Conservation (phyloP, 2,888 invertebrate species). For the Criorhina ranunculi region DNA sequence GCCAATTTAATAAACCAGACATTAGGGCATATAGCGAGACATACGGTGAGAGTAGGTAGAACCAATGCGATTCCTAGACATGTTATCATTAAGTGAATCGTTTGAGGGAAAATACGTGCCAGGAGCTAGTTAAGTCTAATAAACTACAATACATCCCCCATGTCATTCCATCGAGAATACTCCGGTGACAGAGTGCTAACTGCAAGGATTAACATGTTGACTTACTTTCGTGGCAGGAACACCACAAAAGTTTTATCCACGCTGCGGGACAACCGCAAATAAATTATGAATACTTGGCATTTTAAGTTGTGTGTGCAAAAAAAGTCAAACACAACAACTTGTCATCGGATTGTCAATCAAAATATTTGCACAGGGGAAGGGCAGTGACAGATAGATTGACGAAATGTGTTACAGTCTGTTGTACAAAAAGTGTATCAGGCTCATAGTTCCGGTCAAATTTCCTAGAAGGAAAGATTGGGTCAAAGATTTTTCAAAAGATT, state of each 20-base stretch:
- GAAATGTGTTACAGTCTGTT: neutral
- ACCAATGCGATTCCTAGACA: too few species aligned
- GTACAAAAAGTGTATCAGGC: neutral
- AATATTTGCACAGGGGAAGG: neutral
- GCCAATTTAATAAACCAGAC: neutral
- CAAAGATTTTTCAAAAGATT: too few species aligned
- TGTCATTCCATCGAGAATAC: neutral
- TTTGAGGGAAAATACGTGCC: constrained; percentile 28
- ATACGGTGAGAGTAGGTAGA: neutral
- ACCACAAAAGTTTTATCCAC: neutral
- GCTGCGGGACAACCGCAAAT: neutral
- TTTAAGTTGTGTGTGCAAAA: constrained; percentile 42
- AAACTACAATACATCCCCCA: neutral
- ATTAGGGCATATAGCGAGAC: neutral
- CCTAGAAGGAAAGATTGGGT: too few species aligned
- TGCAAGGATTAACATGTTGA: constrained; percentile 14
- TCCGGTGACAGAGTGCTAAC: neutral
- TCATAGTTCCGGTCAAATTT: too few species aligned
- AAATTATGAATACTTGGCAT: neutral
- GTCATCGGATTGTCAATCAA: constrained; percentile 6
- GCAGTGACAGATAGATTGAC: neutral
- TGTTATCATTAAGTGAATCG: constrained; percentile 1
- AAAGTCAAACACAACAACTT: constrained; percentile 27
- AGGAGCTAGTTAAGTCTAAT: constrained; percentile 16
- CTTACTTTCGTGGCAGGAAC: neutral